Evolutionary conservation across 2,888 invertebrate species (phyloP), one percentile per base, ranked within the genome.

Genomic region (Lottia scabra): DNA sequence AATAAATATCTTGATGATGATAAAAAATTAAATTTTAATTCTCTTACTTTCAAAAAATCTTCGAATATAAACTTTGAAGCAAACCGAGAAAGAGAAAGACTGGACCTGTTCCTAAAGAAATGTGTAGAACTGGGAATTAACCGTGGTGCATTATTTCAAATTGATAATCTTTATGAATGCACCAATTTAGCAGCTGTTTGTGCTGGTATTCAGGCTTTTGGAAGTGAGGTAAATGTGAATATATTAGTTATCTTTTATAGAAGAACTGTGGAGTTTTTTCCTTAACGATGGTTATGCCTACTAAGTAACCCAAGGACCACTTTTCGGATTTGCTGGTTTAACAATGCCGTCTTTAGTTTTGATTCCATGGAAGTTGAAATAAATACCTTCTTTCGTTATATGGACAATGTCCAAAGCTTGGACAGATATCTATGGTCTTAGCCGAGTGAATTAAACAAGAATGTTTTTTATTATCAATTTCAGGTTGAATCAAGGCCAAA

Each of bases 141-240:
- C 15, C 79, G 81, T 27, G 66, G 79, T 16, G 80, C 80, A 66
- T 72, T 79, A 3, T 86, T 86, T 70, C 84, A 83, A 74, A 85
- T 82, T 19, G 86, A 86, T 72, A 82, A 82, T 78, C 78, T 86
- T 43, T 86, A 83, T 70, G 86, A 86, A 75, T 77, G 74, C 64
- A 84, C 84, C 10, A 84, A 85, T 73, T 77, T 86, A 38, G 80
- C 80, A 8, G 84, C 85, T 70, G 86, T 86, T 67, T 82, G 81
- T 72, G 79, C 82, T 5, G 80, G 83, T 66, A 84, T 86, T 67
- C 72, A 83, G 67, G 82, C 83, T 46, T 72, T 86, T 46, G 86
- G 86, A 71, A 84, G 83, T 19, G 85, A 85, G 82, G 86, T 86
- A 73, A 74, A 38, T 38, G 72, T 68, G 30, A 44, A n/a, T 46